phyloP scores from a whole-genome alignment of 2,113 vertebrate species.

The Tautogolabrus adspersus region DNA sequence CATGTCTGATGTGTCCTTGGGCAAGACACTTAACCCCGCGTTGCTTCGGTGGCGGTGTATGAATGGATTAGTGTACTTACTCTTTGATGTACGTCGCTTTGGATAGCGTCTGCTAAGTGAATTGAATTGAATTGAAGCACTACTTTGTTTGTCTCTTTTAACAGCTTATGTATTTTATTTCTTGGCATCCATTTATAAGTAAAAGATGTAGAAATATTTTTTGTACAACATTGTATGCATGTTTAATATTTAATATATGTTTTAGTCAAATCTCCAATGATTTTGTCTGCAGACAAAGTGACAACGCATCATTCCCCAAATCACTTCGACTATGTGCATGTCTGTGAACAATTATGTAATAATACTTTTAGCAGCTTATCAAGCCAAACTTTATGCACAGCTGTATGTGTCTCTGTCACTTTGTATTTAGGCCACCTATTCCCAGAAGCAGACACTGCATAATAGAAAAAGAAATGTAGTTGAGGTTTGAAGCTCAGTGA shows the following conservation, averaged over 20 bases:
- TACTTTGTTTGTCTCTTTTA: not conserved
- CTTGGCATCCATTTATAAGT: not conserved
- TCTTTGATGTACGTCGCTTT: no score
- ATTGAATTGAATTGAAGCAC: no score
- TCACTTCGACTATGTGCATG: not conserved
- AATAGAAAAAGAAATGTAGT: slow-evolving; percentile 26
- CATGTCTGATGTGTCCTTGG: no score
- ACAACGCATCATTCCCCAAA: not conserved
- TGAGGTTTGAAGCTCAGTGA: slow-evolving; percentile 29
- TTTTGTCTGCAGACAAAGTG: not conserved
- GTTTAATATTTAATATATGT: not conserved
- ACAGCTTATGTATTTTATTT: not conserved
- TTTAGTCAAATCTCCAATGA: not conserved
- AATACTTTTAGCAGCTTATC: slow-evolving; percentile 17
- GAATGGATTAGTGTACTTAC: no score
- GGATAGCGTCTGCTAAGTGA: no score
- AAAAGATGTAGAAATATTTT: not conserved
- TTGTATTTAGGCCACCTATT: slow-evolving; percentile 53
- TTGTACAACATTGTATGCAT: not conserved
- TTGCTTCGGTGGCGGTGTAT: no score
- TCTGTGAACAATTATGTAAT: slow-evolving; percentile 22
- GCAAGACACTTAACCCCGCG: no score
- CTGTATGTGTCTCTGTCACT: slow-evolving; percentile 1
- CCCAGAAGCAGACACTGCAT: slow-evolving; percentile 33
- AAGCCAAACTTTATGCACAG: slow-evolving; percentile 6